A percentile compares a stretch with the other conserved stretches of the same genome.
These are phyloP conservation scores for Poeciliopsis gracilis DNA, from an alignment of 2,797 vertebrate species.

Conservation along the genomic window DNA sequence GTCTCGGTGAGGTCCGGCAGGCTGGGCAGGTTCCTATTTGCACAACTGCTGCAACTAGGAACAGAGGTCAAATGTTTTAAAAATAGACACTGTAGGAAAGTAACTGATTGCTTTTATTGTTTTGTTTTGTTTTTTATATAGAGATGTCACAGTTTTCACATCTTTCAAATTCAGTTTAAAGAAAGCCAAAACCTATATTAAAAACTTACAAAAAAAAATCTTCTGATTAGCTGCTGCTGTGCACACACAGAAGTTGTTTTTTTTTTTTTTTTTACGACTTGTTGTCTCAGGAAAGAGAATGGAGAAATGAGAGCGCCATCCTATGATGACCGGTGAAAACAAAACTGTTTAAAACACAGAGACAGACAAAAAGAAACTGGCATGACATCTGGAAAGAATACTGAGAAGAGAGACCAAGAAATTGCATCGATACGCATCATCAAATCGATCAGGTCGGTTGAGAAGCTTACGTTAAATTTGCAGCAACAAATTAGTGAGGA, in stretches of 20 bases:
- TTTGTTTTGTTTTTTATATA: neutral
- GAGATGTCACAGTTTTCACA: neutral
- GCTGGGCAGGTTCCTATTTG: neutral
- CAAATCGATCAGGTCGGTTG: slow-evolving; percentile 48
- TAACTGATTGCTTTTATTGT: neutral
- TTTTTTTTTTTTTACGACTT: neutral
- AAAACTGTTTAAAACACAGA: neutral
- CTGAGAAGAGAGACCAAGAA: neutral
- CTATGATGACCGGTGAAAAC: neutral
- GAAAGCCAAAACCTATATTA: neutral
- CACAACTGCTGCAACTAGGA: neutral
- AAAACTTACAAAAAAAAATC: neutral
- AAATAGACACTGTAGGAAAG: neutral
- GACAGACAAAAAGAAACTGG: neutral
- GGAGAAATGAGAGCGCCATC: slow-evolving; percentile 64
- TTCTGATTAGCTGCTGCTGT: neutral
- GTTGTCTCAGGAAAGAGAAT: slow-evolving; percentile 68
- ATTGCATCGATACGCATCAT: neutral
- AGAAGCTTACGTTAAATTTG: neutral
- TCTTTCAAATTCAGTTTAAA: neutral
- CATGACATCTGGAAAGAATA: neutral
- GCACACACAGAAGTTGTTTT: neutral
- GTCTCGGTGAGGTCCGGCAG: too few relatives aligned
- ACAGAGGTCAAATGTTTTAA: neutral
- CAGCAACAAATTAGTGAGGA: neutral